Conservation (phyloP, 2,113 vertebrate species). For the Thunnus thynnus region DNA sequence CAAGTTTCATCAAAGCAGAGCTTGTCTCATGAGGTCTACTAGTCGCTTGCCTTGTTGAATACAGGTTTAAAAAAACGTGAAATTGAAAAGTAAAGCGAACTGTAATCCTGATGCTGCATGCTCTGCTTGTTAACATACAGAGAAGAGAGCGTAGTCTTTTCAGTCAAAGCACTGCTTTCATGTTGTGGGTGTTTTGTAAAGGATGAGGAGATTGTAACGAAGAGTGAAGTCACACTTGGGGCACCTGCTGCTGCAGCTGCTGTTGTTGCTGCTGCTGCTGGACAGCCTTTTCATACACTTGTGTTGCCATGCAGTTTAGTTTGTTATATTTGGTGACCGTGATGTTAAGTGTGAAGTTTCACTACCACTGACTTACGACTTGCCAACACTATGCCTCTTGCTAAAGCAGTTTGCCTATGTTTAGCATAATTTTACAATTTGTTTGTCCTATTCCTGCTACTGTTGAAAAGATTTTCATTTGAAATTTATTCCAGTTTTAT, state of each 20-base stretch:
- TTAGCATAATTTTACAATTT: background rate
- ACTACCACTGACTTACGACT: background rate
- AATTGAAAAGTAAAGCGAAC: conserved; percentile 19
- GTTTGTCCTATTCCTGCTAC: background rate
- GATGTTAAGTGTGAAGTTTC: background rate
- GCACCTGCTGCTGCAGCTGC: background rate
- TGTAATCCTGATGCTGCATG: conserved; percentile 7
- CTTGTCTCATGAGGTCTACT: conserved; percentile 4
- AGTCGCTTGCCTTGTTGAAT: conserved; percentile 21
- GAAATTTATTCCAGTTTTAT: too few relatives aligned
- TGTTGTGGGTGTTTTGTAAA: conserved; percentile 34
- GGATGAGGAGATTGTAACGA: conserved; percentile 13
- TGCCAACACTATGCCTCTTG: background rate
- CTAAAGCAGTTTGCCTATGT: background rate
- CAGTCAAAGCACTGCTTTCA: conserved; percentile 1
- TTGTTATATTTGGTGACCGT: background rate
- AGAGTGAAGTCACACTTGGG: conserved; percentile 16
- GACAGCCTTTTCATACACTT: background rate
- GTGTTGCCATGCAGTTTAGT: background rate
- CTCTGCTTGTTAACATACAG: background rate
- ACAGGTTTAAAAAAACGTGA: background rate
- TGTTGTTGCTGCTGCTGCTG: background rate
- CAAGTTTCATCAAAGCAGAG: background rate
- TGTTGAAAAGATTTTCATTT: background rate
- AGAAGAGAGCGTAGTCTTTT: background rate